Conservation (phyloP, 2,797 vertebrate species). For the Sebastolobus altivelis region DNA sequence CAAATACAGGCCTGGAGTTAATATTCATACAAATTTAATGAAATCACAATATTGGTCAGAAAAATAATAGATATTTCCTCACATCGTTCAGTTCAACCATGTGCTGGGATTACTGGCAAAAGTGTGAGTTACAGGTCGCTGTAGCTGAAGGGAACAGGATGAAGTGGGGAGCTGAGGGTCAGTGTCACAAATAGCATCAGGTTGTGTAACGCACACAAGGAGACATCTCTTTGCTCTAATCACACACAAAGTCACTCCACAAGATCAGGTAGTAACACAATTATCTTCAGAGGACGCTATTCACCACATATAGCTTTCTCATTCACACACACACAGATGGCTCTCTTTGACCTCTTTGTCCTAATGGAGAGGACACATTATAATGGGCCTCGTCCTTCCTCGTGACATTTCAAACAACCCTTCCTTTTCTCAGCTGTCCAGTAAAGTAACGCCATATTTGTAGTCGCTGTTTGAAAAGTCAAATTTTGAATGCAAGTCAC, state of each 20-base stretch:
- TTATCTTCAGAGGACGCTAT: slow-evolving; percentile 18
- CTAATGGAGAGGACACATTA: not conserved
- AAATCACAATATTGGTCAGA: too few relatives aligned
- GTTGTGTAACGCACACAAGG: slow-evolving; percentile 9
- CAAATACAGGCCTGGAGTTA: not conserved
- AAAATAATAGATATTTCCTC: too few relatives aligned
- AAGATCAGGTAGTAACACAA: slow-evolving; percentile 17
- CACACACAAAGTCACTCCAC: slow-evolving; percentile 29
- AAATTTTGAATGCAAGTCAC: too few relatives aligned
- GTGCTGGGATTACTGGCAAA: too few relatives aligned
- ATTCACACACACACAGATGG: not conserved
- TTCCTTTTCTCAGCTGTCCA: not conserved
- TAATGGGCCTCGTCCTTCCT: slow-evolving; percentile 2
- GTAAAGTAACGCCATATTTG: not conserved
- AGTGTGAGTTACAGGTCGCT: not conserved
- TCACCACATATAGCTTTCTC: not conserved
- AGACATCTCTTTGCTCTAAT: not conserved
- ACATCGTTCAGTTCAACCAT: too few relatives aligned
- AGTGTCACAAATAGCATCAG: slow-evolving; percentile 3
- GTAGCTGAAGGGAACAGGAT: not conserved
- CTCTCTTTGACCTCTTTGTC: not conserved
- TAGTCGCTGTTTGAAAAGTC: not conserved
- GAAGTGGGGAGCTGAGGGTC: not conserved
- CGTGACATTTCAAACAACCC: not conserved
- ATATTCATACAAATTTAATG: not conserved